Evolutionary conservation across 2,888 invertebrate species (phyloP), one percentile per base, ranked within the genome.

Genomic region (Cybosia mesomella): DNA sequence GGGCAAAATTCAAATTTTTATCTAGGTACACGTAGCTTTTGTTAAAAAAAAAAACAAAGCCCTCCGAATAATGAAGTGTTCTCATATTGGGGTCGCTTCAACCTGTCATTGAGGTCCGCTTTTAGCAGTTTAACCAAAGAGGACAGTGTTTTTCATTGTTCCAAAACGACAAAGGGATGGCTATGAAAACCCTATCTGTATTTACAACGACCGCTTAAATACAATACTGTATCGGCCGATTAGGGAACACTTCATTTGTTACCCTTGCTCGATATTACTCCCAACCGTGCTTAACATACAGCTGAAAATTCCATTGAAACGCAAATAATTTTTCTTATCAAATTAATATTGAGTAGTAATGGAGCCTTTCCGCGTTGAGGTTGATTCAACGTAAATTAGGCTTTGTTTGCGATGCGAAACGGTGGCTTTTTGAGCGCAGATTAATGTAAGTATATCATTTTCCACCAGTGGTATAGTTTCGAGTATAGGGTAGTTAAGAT

Each of bases 401-500:
- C 84, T 79, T 83, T 89, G 83, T 60, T 18, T 15, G 64, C 61
- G 36, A 63, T 32, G 61, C 32, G 64, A 80, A 89, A 91, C 81
- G 86, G 87, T 76, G 68, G 70, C 54, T 85, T 89, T 90, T 89
- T 70, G 81, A 68, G 67, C 79, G 84, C 54, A 71, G 67, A 83
- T 84, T 83, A 77, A 79, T 77, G 80, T 82, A 83, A 89, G 89
- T 93, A 92, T 91, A 93, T 93, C 89, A 93, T 93, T 93, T 93
- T 91, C 90, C 89, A 85, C 80, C 83, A 85, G 86, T 88, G 90
- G 89, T 88, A 86, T 90, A 93, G 92, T 93, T 94, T 94, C 87
- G 89, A 94, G 93, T 92, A 92, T 89, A 86, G 85, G 89, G 92
- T 85, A 92, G 94, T 94, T 94, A 92, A 94, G 94, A 95, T 94